Base-by-base conservation (phyloP, 2,113 vertebrate species). In the Colossoma macropomum region DNA sequence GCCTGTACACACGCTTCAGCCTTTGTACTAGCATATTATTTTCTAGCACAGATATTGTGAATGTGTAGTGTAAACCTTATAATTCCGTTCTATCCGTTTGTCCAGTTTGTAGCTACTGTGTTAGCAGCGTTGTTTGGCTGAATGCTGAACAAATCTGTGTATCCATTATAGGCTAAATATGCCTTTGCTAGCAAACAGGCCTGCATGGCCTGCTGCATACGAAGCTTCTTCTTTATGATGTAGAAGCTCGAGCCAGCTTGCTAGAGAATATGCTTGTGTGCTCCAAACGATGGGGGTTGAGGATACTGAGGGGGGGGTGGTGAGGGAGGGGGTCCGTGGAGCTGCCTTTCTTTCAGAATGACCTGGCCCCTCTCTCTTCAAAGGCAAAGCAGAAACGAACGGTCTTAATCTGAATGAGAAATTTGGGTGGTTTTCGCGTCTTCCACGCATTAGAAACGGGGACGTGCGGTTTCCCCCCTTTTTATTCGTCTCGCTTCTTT, bases 321-420 rank as follows among this genome's bases (percentile, higher is more conserved):
- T 80, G 82, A 76, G 75, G 75, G 82, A 80, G 83, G 88, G 86
- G 84, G 90, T 79, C 83, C 87, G 88, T 92, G 89, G 89, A 93
- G 91, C 72, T 83, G 90, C 91, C 90, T 92, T 94, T 92, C 88
- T 90, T 89, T 88, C 92, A 95, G 95, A 96, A 90, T 94, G 95
- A 95, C 95, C 95, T 92, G 93, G 92, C 90, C 93, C 9, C 59
- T 25, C 59, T 81, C 91, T 93, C 92, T 92, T 93, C 92, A 95
- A 95, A 96, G 93, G 91, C 92, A 90, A 91, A 75, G 87, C 89
- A 89, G 90, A 92, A 92, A 93, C 94, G 91, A 93, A 85, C 83
- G 85, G 89, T 91, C 91, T 93, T 92, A 86, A 90, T 92, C 90
- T 81, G 90, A 95, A 94, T 90, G 86, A 81, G 89, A 92, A 89